Evolutionary conservation across 2,888 invertebrate species (phyloP).

Genomic region (Cepaea hortensis): DNA sequence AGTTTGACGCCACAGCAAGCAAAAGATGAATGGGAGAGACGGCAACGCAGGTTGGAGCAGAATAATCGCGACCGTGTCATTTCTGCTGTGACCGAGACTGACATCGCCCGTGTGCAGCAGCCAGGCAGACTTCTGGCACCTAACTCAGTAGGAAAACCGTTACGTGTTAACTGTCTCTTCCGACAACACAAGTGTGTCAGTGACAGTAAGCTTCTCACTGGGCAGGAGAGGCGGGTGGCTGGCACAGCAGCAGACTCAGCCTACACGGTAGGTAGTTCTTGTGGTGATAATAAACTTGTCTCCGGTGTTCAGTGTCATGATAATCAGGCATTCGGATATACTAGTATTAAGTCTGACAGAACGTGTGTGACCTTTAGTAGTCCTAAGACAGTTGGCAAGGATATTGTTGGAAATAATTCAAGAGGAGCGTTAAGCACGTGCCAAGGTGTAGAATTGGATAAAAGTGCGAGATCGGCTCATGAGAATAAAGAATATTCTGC

Average conservation of each 20-base stretch:
- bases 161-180: too few relatives aligned
- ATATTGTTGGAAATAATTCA: not conserved
- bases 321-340: not conserved
- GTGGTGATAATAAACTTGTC: not conserved
- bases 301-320: not conserved
- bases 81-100: not conserved
- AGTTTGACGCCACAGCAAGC: slow-evolving; percentile 24
- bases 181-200: too few relatives aligned
- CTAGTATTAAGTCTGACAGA: not conserved
- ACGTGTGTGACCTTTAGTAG: not conserved
- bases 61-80: not conserved
- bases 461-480: not conserved
- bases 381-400: slow-evolving; percentile 8
- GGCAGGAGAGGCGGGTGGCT: not conserved
- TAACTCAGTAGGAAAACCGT: too few relatives aligned
- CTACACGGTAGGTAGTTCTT: not conserved
- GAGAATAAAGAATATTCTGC: not conserved
- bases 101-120: not conserved
- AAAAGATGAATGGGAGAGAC: slow-evolving; percentile 8
- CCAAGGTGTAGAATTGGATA: not conserved
- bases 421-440: not conserved
- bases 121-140: not conserved
- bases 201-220: too few relatives aligned
- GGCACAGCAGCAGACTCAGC: not conserved
- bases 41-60: not conserved